phyloP scores from a whole-genome alignment of 2,113 vertebrate species.

The Euleptes europaea region DNA sequence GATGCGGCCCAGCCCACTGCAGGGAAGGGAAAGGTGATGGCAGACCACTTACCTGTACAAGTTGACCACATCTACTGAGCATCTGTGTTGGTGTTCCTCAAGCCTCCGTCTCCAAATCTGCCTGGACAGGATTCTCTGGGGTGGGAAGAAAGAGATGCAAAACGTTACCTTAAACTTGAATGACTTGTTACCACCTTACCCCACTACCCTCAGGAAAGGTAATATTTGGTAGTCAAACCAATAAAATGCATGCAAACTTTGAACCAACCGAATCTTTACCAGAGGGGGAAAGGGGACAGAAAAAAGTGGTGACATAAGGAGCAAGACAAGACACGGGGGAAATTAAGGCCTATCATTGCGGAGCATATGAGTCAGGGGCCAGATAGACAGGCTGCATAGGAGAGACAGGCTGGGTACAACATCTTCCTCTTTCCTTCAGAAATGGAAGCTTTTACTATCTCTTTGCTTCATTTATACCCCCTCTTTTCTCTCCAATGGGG shows the following conservation, averaged over 20 bases:
- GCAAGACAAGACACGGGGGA: background rate
- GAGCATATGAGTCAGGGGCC: too few species aligned
- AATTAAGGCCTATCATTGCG: background rate
- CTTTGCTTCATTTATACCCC: too few species aligned
- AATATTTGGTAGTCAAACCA: background rate
- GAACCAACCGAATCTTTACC: background rate
- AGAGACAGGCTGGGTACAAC: background rate
- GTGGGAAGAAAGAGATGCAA: background rate
- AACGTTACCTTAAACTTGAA: background rate
- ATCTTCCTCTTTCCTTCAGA: background rate
- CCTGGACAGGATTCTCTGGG: background rate
- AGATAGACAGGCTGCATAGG: background rate
- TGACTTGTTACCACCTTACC: background rate
- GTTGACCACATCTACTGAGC: constrained; percentile 33
- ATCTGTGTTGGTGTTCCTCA: background rate
- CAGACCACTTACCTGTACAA: constrained; percentile 5
- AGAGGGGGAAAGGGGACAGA: too few species aligned
- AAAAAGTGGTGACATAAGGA: background rate
- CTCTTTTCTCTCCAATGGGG: too few species aligned
- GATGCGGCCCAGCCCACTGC: background rate
- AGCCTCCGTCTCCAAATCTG: background rate
- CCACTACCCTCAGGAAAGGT: background rate
- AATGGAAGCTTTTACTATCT: too few species aligned
- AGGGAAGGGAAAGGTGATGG: background rate
- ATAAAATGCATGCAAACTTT: background rate